Conservation (phyloP, 64 coral and sea anemone species). For the Hydrozoanthus tunicans region DNA sequence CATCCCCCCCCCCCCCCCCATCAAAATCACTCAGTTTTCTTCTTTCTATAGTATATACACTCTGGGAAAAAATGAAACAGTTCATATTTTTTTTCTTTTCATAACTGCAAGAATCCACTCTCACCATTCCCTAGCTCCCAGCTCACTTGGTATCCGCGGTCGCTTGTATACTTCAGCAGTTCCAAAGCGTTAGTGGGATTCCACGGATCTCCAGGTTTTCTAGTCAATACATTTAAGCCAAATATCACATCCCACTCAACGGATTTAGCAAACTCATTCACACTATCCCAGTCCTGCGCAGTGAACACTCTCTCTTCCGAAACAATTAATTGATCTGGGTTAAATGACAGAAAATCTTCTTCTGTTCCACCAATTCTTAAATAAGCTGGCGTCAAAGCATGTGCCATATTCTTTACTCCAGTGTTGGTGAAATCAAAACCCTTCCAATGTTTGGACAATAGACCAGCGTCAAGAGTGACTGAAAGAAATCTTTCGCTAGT, state of each 20-base stretch:
- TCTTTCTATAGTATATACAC: too few species aligned
- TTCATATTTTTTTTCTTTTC: too few species aligned
- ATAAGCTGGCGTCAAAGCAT: conserved; percentile 44
- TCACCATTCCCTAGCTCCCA: conserved; percentile 41
- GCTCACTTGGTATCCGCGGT: conserved; percentile 12
- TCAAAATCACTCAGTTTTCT: too few species aligned
- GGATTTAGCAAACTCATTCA: conserved; percentile 35
- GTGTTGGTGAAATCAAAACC: conserved; percentile 35
- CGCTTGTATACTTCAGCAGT: background rate
- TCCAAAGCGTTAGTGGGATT: conserved; percentile 23
- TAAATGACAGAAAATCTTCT: conserved; percentile 44
- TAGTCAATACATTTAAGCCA: conserved; percentile 44
- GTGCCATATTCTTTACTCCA: conserved; percentile 40
- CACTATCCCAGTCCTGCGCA: conserved; percentile 21
- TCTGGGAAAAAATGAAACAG: too few species aligned
- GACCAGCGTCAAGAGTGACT: conserved; percentile 13
- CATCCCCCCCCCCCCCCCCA: too few species aligned
- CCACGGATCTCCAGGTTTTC: conserved; percentile 34
- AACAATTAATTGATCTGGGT: background rate
- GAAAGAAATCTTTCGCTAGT: conserved; percentile 54
- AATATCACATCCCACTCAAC: conserved; percentile 46
- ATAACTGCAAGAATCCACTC: background rate
- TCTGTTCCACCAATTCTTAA: conserved; percentile 40
- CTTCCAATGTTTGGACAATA: conserved; percentile 36
- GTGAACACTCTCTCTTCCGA: conserved; percentile 6